Percentiles rank a stretch among this genome's conserved stretches.
These are phyloP conservation scores for Monoplex corrugatus DNA, from an alignment of 2,888 invertebrate genomes.

Conservation along the genomic window DNA sequence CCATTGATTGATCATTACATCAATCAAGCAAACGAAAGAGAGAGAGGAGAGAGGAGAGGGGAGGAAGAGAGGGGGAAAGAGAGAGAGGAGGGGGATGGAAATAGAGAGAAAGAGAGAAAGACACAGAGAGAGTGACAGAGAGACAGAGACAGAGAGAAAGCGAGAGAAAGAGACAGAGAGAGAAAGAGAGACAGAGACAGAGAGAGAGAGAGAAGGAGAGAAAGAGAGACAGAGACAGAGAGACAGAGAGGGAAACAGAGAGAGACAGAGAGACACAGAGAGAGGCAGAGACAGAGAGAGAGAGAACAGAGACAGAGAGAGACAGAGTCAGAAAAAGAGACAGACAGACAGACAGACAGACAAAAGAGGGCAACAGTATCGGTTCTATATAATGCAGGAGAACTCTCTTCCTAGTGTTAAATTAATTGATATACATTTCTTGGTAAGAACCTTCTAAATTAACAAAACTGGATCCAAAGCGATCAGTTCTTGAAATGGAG, in stretches of 20 bases:
- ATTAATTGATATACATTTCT: too few relatives aligned
- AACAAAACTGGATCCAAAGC: neutral
- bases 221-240: neutral
- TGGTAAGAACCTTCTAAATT: neutral
- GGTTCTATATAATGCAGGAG: neutral
- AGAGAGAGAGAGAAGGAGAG: neutral
- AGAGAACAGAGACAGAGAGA: neutral
- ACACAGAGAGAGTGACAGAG: neutral
- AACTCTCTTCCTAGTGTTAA: too few relatives aligned
- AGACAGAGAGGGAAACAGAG: too few relatives aligned
- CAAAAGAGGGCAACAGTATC: neutral
- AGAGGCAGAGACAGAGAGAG: neutral
- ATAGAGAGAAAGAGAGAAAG: neutral
- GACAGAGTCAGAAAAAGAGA: neutral
- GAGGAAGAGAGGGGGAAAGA: too few relatives aligned
- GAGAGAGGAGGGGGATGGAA: too few relatives aligned
- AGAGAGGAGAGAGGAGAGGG: too few relatives aligned
- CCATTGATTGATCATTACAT: too few relatives aligned
- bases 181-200: slow-evolving; percentile 6
- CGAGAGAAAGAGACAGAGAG: neutral
- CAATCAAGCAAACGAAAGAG: too few relatives aligned
- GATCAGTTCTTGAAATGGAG: too few relatives aligned
- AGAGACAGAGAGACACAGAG: too few relatives aligned
- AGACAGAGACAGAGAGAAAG: neutral
- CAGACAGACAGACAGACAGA: neutral